Base-by-base conservation (phyloP, 2,888 invertebrate species). In the Unio delphinus region DNA sequence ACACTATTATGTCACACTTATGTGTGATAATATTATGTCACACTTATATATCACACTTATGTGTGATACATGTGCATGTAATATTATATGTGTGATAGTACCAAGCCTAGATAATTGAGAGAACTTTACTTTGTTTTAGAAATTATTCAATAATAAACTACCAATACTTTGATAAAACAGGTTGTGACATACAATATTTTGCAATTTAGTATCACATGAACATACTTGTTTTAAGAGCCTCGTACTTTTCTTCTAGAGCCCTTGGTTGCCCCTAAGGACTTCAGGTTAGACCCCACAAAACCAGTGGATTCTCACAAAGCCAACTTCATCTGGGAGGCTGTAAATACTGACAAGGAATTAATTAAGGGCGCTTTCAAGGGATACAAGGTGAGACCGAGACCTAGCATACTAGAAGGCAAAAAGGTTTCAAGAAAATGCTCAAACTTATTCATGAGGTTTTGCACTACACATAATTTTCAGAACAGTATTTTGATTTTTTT, bases 251-350 rank as follows among this genome's bases (percentile, higher is more conserved):
- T 83, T 81, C 30, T 78, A 87, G 86, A 83, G 60, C 86, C 86
- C 1, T 56, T 79, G 20, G 79, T 84, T 20, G 74, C 80, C 45
- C 86, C 86, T 3, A 82, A 81, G 67, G 86, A 87, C 74, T 86
- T 86, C 71, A 79, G 85, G 4, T 62, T 86, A 59, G 85, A 87
- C 67, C 81, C 83, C 6, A 79, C 74, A 17, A 76, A 84, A 60
- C 76, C 72, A 4, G 72, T 84, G 23, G 78, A 82, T 63, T 77
- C 86, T 3, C 84, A 85, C 65, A 79, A 76, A 59, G 86, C 85
- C 20, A 83, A 86, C 64, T 87, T 87, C 72, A 85, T 87, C 55
- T 87, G 86, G 86, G 86, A 87, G 68, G 80, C 86, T 17, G 84
- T 87, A 6, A 83, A 86, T 64, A 81, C 80, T 1, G 75, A 83